These are phyloP conservation scores for Bombylius major DNA, from an alignment of 2,888 invertebrate species.

Conservation along the genomic window DNA sequence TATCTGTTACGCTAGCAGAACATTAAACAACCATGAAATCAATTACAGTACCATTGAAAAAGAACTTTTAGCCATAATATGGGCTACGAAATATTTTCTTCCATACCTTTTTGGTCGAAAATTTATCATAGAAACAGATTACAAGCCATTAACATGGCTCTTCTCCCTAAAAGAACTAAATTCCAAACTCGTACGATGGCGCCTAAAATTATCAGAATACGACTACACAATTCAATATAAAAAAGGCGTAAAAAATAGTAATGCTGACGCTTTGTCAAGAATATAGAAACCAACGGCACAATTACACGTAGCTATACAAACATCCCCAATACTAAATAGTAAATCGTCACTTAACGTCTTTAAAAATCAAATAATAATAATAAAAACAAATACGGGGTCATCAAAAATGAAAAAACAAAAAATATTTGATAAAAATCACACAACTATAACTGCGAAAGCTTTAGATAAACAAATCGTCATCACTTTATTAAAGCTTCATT, in stretches of 20 bases:
- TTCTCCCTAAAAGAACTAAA: constrained; percentile 8
- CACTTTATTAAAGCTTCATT: constrained; percentile 8
- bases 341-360: not conserved
- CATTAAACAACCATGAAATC: too few relatives aligned
- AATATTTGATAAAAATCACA: not conserved
- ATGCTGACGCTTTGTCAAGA: constrained; percentile 2
- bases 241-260: constrained; percentile 6
- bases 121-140: too few relatives aligned
- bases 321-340: not conserved
- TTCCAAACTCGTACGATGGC: constrained; percentile 24
- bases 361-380: not conserved
- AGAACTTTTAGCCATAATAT: too few relatives aligned
- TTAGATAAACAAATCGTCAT: not conserved
- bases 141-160: too few relatives aligned
- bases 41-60: too few relatives aligned
- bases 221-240: constrained; percentile 13
- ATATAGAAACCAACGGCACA: too few relatives aligned
- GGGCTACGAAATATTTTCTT: too few relatives aligned
- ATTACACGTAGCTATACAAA: too few relatives aligned
- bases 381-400: constrained; percentile 2
- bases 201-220: constrained; percentile 22
- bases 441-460: not conserved
- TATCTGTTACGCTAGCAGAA: too few relatives aligned
- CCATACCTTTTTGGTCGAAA: too few relatives aligned
- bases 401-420: constrained; percentile 5